Conservation (phyloP, 2,113 vertebrate species). For the Sander lucioperca region DNA sequence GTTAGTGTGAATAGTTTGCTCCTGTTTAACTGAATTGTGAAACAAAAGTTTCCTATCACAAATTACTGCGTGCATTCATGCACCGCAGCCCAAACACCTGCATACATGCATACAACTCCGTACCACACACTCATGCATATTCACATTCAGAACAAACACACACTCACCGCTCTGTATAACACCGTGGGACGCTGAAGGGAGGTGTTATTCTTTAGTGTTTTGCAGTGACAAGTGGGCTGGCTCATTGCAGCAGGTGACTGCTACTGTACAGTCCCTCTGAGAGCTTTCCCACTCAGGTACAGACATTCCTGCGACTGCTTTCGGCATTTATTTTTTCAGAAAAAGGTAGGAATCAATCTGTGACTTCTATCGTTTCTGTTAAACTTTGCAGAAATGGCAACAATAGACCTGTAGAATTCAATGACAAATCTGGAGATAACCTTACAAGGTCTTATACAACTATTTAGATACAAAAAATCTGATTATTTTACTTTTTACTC, state of each 20-base stretch:
- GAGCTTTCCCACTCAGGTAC: conserved; percentile 31
- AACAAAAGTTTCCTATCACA: background rate
- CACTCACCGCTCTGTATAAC: conserved; percentile 29
- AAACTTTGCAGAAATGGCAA: background rate
- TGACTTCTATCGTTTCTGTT: conserved; percentile 14
- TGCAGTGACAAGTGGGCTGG: conserved; percentile 57
- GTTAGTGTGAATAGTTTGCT: background rate
- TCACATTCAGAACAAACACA: background rate
- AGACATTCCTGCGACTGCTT: conserved; percentile 4
- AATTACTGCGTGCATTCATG: background rate
- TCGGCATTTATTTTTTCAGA: background rate
- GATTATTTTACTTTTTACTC: background rate
- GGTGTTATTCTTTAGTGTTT: conserved; percentile 67
- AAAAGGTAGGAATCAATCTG: conserved; percentile 51
- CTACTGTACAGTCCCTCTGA: background rate
- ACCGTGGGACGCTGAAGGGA: conserved; percentile 66
- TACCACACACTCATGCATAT: background rate
- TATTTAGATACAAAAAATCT: background rate
- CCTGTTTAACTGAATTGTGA: background rate
- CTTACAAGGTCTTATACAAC: background rate
- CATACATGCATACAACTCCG: background rate
- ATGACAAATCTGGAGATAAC: background rate
- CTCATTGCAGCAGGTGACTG: conserved; percentile 65
- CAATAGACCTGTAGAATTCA: background rate
- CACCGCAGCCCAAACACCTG: background rate